Conservation (phyloP, 2,888 invertebrate genomes). For the Mayetiola destructor region DNA sequence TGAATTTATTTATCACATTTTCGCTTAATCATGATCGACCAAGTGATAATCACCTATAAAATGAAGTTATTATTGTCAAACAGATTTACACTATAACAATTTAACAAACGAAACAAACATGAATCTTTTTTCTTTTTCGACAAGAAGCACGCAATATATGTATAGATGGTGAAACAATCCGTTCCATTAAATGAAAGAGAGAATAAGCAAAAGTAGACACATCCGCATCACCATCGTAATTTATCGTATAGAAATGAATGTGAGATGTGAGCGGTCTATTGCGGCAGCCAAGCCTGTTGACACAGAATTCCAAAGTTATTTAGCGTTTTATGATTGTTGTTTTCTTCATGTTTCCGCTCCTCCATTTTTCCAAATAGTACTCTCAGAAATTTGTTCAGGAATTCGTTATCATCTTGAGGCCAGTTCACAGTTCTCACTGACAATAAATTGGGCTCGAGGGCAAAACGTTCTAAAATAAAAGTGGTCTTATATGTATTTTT, state of each 20-base stretch:
- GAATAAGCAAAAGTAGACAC: neutral
- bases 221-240: neutral
- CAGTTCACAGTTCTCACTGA: too few species aligned
- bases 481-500: too few species aligned
- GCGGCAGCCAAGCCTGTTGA: conserved; percentile 10
- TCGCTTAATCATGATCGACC: too few species aligned
- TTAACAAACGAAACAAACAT: neutral
- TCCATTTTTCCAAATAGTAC: too few species aligned
- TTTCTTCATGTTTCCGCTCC: too few species aligned
- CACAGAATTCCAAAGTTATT: conserved; percentile 11
- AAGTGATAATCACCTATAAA: neutral
- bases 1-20: too few species aligned
- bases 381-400: too few species aligned
- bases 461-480: too few species aligned
- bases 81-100: neutral
- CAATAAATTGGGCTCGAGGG: too few species aligned
- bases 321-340: conserved; percentile 12
- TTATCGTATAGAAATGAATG: neutral
- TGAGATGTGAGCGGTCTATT: neutral
- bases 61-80: neutral
- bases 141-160: too few species aligned
- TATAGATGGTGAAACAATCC: neutral
- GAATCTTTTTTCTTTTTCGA: too few species aligned
- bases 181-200: neutral
- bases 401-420: too few species aligned